Conservation (phyloP, 2,113 vertebrate genomes). For the Nothocercus nigrocapillus region DNA sequence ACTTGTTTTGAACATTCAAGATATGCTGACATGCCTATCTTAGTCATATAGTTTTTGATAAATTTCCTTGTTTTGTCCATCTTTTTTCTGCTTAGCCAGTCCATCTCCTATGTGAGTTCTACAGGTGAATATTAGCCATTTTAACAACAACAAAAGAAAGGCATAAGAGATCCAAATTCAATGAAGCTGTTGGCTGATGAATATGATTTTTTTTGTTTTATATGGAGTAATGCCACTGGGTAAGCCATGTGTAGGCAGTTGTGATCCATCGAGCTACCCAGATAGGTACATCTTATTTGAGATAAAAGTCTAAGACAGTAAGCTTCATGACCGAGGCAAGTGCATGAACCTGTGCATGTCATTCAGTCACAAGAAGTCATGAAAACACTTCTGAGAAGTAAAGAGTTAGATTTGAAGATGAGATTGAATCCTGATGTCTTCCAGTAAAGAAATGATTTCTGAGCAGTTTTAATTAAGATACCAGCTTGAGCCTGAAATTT, state of each 20-base stretch:
- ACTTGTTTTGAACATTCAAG: background rate
- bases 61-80: background rate
- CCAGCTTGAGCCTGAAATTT: background rate
- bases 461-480: background rate
- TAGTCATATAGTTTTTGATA: background rate
- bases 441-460: background rate
- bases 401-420: background rate
- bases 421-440: background rate
- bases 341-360: background rate
- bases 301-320: constrained; percentile 42
- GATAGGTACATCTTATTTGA: constrained; percentile 23
- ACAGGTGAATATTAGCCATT: background rate
- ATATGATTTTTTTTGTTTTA: constrained; percentile 24
- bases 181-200: background rate
- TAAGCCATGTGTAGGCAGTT: constrained; percentile 37
- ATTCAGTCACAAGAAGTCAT: background rate
- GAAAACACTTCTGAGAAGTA: background rate
- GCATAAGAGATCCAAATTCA: background rate
- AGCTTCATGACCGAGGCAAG: constrained; percentile 23
- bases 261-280: constrained; percentile 11
- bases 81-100: background rate
- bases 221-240: constrained; percentile 7
- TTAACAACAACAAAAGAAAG: background rate
- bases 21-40: background rate
- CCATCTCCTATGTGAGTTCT: background rate